phyloP scores from a whole-genome alignment of 2,888 invertebrate genomes.

The Phortica okadai region DNA sequence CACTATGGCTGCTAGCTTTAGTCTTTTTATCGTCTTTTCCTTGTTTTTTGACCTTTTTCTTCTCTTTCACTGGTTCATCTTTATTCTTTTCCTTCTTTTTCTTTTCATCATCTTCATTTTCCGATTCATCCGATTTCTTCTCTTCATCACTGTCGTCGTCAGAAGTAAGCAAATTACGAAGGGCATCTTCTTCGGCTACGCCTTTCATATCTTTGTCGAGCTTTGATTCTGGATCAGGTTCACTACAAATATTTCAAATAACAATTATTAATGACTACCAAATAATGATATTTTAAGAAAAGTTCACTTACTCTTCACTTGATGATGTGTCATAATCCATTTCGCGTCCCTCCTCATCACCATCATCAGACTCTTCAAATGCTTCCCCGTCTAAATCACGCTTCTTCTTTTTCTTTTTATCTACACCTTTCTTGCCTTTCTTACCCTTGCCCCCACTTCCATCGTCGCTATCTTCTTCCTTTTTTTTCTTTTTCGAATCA shows the following conservation, averaged over 20 bases:
- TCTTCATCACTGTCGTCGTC: slow-evolving; percentile 92
- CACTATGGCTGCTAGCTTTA: slow-evolving; percentile 70
- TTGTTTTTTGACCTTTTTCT: slow-evolving; percentile 80
- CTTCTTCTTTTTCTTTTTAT: slow-evolving; percentile 84
- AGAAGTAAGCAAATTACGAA: slow-evolving; percentile 89
- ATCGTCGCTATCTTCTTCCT: slow-evolving; percentile 80
- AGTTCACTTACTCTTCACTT: slow-evolving; percentile 80
- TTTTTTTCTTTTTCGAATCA: slow-evolving; percentile 83
- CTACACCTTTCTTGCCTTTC: slow-evolving; percentile 79
- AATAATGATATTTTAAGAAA: neutral
- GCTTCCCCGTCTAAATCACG: slow-evolving; percentile 92
- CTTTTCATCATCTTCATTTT: slow-evolving; percentile 85
- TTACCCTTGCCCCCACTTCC: slow-evolving; percentile 81
- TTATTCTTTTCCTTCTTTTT: slow-evolving; percentile 82
- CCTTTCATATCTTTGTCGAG: slow-evolving; percentile 89
- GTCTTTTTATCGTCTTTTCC: slow-evolving; percentile 80
- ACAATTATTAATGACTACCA: neutral
- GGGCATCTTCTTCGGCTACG: slow-evolving; percentile 93
- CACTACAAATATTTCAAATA: slow-evolving; percentile 75
- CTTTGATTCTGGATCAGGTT: slow-evolving; percentile 85
- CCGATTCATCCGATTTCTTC: slow-evolving; percentile 86
- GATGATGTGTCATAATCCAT: slow-evolving; percentile 95
- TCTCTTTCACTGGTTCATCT: slow-evolving; percentile 79
- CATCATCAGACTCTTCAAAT: slow-evolving; percentile 97
- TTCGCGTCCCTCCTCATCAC: slow-evolving; percentile 96